phyloP scores from a whole-genome alignment of 2,888 invertebrate genomes.

The Antitype chi region DNA sequence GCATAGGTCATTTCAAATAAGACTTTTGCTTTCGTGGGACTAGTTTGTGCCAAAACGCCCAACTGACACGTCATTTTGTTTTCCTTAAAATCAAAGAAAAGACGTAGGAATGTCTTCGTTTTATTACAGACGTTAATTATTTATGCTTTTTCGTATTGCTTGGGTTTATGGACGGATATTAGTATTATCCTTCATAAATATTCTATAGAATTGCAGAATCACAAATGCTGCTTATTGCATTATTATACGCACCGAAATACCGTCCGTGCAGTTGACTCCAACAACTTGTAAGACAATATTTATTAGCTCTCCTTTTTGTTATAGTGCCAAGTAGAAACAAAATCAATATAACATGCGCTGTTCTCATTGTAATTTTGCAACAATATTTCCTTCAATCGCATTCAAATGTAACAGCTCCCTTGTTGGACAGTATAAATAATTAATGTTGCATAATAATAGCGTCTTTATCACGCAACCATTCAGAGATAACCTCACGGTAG shows the following conservation, averaged over 20 bases:
- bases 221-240: constrained; percentile 1
- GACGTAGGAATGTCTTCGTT: background rate
- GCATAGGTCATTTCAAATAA: constrained; percentile 44
- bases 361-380: constrained; percentile 13
- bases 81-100: constrained; percentile 23
- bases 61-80: constrained; percentile 13
- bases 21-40: constrained; percentile 34
- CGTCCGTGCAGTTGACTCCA: background rate
- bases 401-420: constrained; percentile 42
- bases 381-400: constrained; percentile 48
- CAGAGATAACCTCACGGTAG: constrained; percentile 58
- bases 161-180: background rate
- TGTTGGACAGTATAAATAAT: constrained; percentile 44
- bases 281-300: background rate
- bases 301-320: background rate
- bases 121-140: constrained; percentile 9
- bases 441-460: constrained; percentile 58
- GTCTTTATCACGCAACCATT: constrained; percentile 49
- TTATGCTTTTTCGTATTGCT: constrained; percentile 18
- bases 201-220: constrained; percentile 2
- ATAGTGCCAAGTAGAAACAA: constrained; percentile 15
- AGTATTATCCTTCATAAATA: constrained; percentile 1
- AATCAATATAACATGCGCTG: constrained; percentile 26
- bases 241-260: background rate
- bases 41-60: constrained; percentile 18